A percentile compares a stretch with the other conserved stretches of the same genome.
Conservation (phyloP, 2,797 vertebrate genomes). For the Myioborus melanocephalus region DNA sequence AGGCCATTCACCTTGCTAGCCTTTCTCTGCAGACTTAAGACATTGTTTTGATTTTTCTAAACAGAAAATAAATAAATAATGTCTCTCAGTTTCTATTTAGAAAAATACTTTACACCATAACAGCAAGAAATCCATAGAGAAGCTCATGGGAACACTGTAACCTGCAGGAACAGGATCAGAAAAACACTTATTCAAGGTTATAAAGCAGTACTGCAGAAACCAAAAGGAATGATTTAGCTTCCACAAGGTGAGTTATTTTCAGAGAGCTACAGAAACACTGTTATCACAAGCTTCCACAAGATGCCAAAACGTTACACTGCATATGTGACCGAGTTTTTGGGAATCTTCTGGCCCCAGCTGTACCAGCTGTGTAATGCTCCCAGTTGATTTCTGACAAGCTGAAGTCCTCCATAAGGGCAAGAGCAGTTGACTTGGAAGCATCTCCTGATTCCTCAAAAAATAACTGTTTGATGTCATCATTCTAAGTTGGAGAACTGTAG, state of each 20-base stretch:
- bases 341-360: background rate
- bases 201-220: background rate
- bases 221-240: background rate
- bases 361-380: background rate
- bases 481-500: background rate
- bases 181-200: background rate
- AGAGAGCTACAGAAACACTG: background rate
- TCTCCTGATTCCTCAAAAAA: background rate
- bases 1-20: background rate
- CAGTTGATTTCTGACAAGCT: background rate
- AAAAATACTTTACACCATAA: background rate
- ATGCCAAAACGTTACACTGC: background rate
- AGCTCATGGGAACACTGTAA: background rate
- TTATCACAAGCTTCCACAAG: background rate
- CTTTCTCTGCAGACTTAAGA: background rate
- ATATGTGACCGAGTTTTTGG: background rate
- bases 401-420: background rate
- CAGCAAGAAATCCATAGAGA: background rate
- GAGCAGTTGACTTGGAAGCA: rapidly evolving
- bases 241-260: background rate
- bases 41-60: background rate
- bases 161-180: background rate
- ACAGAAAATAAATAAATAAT: background rate
- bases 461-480: background rate
- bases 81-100: background rate